Conservation (phyloP, 2,888 invertebrate species). For the Catocala fraxini region DNA sequence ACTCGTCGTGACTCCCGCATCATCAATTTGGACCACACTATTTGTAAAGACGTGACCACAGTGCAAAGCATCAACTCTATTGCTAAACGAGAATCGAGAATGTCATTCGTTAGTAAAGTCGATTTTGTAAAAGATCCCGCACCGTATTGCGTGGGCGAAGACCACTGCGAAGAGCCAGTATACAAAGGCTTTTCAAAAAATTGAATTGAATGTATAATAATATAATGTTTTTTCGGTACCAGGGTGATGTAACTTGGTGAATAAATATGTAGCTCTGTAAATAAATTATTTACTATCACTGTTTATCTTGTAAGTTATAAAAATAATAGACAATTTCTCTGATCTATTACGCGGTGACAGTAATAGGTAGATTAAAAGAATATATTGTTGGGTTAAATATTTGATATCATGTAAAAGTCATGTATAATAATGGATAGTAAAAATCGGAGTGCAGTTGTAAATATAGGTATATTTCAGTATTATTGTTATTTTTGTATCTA, state of each 20-base stretch:
- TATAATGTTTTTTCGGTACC: constrained; percentile 16
- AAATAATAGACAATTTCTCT: no score
- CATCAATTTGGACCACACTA: constrained; percentile 78
- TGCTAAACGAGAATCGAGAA: no score
- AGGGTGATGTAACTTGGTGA: neutral
- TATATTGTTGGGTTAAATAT: no score
- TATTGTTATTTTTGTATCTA: no score
- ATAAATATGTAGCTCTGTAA: neutral
- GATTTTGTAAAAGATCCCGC: constrained; percentile 73
- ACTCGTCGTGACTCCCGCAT: constrained; percentile 78
- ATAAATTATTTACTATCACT: neutral
- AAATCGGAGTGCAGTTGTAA: no score
- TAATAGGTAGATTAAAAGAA: no score
- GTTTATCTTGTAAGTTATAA: neutral
- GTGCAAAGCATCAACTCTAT: constrained; percentile 56
- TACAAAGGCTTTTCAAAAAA: constrained; percentile 56
- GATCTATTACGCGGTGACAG: no score
- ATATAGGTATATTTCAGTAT: no score
- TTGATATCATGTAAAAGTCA: no score
- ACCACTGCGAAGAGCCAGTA: constrained; percentile 47
- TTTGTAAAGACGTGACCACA: constrained; percentile 83
- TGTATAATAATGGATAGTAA: no score
- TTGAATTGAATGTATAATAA: constrained; percentile 35
- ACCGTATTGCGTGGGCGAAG: constrained; percentile 42
- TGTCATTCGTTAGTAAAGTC: constrained; percentile 52